Base-by-base conservation (phyloP, 2,113 vertebrate species). In the Irena cyanogastra region DNA sequence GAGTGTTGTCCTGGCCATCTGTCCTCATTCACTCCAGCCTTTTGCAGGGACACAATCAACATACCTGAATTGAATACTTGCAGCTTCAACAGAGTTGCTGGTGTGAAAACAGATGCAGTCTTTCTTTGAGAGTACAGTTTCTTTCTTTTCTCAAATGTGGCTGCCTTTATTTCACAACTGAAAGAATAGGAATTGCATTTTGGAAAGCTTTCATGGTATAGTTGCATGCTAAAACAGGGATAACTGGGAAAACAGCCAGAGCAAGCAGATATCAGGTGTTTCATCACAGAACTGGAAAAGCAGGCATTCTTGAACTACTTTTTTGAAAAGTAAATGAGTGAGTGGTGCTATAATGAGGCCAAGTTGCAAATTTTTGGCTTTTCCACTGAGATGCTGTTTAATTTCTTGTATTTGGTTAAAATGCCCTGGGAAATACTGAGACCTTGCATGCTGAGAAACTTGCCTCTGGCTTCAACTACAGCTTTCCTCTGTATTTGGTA, bases 211-310 rank as follows among this genome's bases (percentile, higher is more conserved):
- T 71, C 27, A 13, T 1, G 5, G 35, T 60, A 5, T 22, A 27
- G 59, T 42, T 93, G 31, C 4, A 4, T 77, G 90, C 66, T 93
- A 54, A 89, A 93, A 75, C 74, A 87, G 24, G 61, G 89, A 77
- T 79, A 59, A 85, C 93, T 95, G 89, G 91, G 89, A 94, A 91
- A 87, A 91, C 63, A 72, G 91, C 89, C 89, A 91, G 80, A 47
- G 64, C 78, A 78, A 60, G 80, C 6, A 28, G 75, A 4, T 96
- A 93, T 68, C 86, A 60, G 86, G 72, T 94, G 79, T 75, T 90
- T 81, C 39, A 75, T 91, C 7, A 6, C 39, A 41, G n/a, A 93
- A 86, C 71, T 93, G 76, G 90, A 95, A 94, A 90, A 93, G 37
- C 92, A 92, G 74, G 50, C 52, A 33, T 83, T 92, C 60, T 82